Evolutionary conservation across 2,888 invertebrate genomes (phyloP).

Genomic region (Callyntrura sp.): DNA sequence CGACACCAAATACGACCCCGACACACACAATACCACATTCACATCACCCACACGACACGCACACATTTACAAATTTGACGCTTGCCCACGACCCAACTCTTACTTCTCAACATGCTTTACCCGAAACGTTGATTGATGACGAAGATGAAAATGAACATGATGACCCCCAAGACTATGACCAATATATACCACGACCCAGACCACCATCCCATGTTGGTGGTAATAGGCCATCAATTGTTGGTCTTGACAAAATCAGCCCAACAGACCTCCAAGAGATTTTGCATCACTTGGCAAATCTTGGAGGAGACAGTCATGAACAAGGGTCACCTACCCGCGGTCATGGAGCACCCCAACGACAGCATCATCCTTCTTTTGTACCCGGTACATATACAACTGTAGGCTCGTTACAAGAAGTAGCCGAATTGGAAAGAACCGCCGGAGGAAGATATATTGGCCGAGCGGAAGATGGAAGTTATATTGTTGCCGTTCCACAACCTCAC

Average conservation of each 20-base stretch:
- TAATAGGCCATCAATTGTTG: constrained; percentile 80
- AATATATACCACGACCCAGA: constrained; percentile 82
- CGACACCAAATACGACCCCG: constrained; percentile 32
- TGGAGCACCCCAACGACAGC: constrained; percentile 59
- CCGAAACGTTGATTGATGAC: constrained; percentile 57
- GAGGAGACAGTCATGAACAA: constrained; percentile 60
- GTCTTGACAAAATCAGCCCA: constrained; percentile 82
- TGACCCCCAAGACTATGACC: constrained; percentile 80
- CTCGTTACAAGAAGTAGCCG: constrained; percentile 79
- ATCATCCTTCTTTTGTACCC: constrained; percentile 68
- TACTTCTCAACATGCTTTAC: constrained; percentile 14
- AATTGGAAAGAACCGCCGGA: constrained; percentile 81
- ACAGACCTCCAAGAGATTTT: constrained; percentile 83
- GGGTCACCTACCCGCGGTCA: constrained; percentile 41
- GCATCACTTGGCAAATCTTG: constrained; percentile 81
- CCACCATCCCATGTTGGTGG: constrained; percentile 62
- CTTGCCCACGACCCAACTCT: constrained; percentile 9
- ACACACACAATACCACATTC: constrained; percentile 52
- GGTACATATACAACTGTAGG: constrained; percentile 82
- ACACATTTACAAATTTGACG: constrained; percentile 58
- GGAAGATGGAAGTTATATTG: constrained; percentile 83
- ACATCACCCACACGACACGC: constrained; percentile 52
- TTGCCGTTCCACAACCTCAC: constrained; percentile 80
- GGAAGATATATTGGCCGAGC: constrained; percentile 82
- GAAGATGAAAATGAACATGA: constrained; percentile 74